phyloP scores from a whole-genome alignment of 2,113 vertebrate genomes.

The Apteryx mantelli region DNA sequence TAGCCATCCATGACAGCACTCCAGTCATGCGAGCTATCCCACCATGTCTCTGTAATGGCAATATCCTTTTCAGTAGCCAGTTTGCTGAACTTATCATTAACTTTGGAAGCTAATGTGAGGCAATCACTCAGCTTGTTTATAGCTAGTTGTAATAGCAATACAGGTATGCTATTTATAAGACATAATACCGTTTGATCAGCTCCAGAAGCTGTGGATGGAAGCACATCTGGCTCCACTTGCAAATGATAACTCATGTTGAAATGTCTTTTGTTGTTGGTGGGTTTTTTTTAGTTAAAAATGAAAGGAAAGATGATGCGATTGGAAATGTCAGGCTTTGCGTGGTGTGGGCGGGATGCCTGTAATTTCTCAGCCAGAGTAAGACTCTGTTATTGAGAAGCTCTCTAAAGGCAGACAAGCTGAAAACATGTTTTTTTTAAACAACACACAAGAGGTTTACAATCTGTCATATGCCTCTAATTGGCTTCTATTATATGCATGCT shows the following conservation, averaged over 20 bases:
- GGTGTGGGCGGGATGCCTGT: neutral
- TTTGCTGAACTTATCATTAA: neutral
- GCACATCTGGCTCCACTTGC: neutral
- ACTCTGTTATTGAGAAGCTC: neutral
- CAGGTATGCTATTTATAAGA: neutral
- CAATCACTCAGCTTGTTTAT: neutral
- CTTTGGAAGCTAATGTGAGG: neutral
- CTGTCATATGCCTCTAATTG: neutral
- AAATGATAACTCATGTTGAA: neutral
- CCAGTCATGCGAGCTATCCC: too few species aligned
- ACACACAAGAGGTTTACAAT: neutral
- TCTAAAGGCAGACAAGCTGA: neutral
- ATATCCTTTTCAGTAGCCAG: neutral
- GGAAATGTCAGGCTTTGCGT: constrained; percentile 4
- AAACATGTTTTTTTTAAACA: neutral
- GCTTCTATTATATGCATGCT: neutral
- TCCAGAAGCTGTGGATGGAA: neutral
- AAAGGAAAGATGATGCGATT: neutral
- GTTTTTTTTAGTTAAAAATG: neutral
- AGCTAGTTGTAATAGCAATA: neutral
- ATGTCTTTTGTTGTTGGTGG: neutral
- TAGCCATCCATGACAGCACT: too few species aligned
- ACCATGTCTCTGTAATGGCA: neutral
- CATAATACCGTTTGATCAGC: neutral
- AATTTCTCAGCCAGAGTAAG: constrained; percentile 1